Base-by-base conservation (phyloP, 1,140 invertebrate genomes). In the Coelopa frigida region DNA sequence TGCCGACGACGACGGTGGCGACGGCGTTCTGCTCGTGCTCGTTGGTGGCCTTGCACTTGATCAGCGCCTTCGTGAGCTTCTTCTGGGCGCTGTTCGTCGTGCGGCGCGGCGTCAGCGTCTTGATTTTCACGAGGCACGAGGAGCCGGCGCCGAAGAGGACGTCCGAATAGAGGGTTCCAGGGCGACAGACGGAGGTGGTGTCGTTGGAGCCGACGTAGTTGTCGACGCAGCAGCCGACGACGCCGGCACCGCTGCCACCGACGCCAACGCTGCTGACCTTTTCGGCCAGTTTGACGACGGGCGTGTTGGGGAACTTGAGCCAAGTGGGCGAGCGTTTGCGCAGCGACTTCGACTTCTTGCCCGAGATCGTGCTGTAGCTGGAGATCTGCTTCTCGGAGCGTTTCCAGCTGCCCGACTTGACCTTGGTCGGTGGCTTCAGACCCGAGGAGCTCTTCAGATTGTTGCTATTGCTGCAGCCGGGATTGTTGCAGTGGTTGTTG, bases 371-470 rank as follows among this genome's bases (percentile, higher is more conserved):
- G 31, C 43, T 48, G 10, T 29, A 44, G 36, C 20, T n/a, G 6
- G 27, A 6, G 23, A 49, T 36, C 15, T 37, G 22, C 17, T 39
- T 40, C 14, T 44, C 36, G 12, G 41, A 49, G 10, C 48, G 36
- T 38, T 49, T 49, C 48, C 48, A 49, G 27, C 48, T 49, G 8
- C 42, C 42, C 2, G 48, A 49, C 22, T 45, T 49, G 2, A 49
- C 43, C 45, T 49, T 48, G 3, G 42, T 49, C 27, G 35, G 41
- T 21, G 21, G 20, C 10, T 38, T 23, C n/a, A n/a, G n/a, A n/a
- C n/a, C n/a, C n/a, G n/a, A n/a, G 17, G 41, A 20, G 8, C 37
- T 37, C 21, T 31, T 44, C 7, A 33, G 27, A 26, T 24, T 32
- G n/a, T 41, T 46, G 14, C 11, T 22, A 26, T 12, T 3, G 10